Conservation (phyloP, 2,888 invertebrate genomes). For the Melanostoma mellinum region DNA sequence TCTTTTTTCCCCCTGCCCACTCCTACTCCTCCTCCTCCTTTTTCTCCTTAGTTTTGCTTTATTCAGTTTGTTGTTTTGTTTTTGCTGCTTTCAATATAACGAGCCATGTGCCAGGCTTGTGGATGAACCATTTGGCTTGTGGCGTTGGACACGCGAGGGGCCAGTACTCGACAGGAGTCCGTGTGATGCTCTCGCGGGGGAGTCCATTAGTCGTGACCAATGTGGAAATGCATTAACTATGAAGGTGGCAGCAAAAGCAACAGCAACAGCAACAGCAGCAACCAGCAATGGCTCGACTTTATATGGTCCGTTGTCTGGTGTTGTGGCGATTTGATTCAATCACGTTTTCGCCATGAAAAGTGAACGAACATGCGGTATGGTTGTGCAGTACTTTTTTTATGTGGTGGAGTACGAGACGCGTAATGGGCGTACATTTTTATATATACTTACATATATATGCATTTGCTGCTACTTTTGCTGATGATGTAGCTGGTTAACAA, state of each 20-base stretch:
- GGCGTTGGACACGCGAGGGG: constrained; percentile 28
- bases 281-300: constrained; percentile 35
- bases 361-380: constrained; percentile 30
- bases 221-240: constrained; percentile 71
- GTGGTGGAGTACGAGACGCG: constrained; percentile 23
- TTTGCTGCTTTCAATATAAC: constrained; percentile 33
- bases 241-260: constrained; percentile 64
- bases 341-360: constrained; percentile 64
- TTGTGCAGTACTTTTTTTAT: constrained; percentile 44
- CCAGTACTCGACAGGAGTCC: constrained; percentile 42
- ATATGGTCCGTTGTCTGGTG: constrained; percentile 37
- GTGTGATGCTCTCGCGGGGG: constrained; percentile 67
- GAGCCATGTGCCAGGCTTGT: constrained; percentile 48
- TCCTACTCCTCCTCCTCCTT: too few relatives aligned
- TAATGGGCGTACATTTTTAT: constrained; percentile 47
- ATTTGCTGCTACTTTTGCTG: constrained; percentile 14
- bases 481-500: constrained; percentile 38
- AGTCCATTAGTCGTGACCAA: constrained; percentile 72
- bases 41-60: too few relatives aligned
- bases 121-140: constrained; percentile 14
- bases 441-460: constrained; percentile 8
- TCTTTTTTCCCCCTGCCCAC: background rate
- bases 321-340: constrained; percentile 68
- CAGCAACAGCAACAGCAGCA: constrained; percentile 9
- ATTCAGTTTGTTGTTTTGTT: background rate